Conservation (phyloP, 2,113 vertebrate genomes). For the Pitta sordida region DNA sequence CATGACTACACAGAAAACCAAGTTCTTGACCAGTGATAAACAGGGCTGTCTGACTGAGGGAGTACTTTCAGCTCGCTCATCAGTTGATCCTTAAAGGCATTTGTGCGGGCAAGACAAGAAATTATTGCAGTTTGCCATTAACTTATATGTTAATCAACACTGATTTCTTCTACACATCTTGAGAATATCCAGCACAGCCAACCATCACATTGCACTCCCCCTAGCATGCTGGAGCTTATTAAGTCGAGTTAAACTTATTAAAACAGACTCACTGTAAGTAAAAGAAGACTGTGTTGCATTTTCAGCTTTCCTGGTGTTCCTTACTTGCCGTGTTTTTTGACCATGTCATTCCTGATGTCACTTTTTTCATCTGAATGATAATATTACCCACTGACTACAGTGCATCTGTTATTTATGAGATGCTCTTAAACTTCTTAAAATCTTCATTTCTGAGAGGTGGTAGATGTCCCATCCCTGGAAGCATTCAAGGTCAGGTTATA, state of each 20-base stretch:
- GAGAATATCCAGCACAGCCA: not conserved
- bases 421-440: not conserved
- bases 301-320: not conserved
- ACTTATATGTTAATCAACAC: not conserved
- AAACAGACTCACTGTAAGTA: not conserved
- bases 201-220: accelerated
- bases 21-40: not conserved
- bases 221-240: not conserved
- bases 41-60: not conserved
- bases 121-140: not conserved
- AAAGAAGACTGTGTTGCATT: not conserved
- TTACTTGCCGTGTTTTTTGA: not conserved
- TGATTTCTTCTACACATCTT: not conserved
- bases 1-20: not conserved
- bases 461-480: not conserved
- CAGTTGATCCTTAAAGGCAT: not conserved
- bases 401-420: not conserved
- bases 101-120: not conserved
- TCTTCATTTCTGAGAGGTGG: not conserved
- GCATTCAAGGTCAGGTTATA: not conserved
- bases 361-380: not conserved
- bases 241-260: not conserved
- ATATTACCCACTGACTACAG: not conserved
- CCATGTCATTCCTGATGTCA: not conserved
- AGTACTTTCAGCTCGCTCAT: not conserved